A percentile compares a stretch with the other conserved stretches of the same genome.
These are phyloP conservation scores for Zaprionus vittiger DNA, from an alignment of 1,140 invertebrate species.

Conservation along the genomic window DNA sequence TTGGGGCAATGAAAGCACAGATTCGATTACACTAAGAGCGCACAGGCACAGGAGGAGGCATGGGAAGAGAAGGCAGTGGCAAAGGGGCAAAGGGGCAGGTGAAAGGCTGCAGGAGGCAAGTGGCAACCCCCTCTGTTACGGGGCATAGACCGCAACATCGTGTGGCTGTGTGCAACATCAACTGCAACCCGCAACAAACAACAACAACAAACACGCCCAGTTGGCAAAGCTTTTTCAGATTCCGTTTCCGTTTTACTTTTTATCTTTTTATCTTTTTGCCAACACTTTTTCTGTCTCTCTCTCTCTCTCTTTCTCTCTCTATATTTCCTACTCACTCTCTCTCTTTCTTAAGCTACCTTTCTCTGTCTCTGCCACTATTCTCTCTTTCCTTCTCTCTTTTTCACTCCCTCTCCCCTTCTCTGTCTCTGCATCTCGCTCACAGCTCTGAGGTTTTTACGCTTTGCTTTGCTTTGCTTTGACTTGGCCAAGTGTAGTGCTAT, in stretches of 20 bases:
- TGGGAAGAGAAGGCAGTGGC: background rate
- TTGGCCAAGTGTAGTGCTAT: constrained; percentile 14
- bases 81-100: constrained; percentile 33
- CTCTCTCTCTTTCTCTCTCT: background rate
- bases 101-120: background rate
- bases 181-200: constrained; percentile 7
- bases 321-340: background rate
- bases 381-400: background rate
- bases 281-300: constrained; percentile 37
- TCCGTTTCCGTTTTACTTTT: constrained; percentile 52
- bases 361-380: background rate
- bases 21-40: constrained; percentile 73
- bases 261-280: constrained; percentile 46
- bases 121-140: too few species aligned
- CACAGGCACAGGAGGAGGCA: background rate
- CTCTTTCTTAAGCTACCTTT: background rate
- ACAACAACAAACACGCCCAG: constrained; percentile 18
- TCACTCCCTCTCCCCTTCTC: background rate
- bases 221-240: constrained; percentile 37
- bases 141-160: constrained; percentile 46
- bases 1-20: constrained; percentile 54
- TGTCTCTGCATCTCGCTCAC: constrained; percentile 18
- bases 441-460: constrained; percentile 40
- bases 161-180: constrained; percentile 35
- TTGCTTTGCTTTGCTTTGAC: constrained; percentile 51